A percentile compares a stretch with the other conserved stretches of the same genome.
These are phyloP conservation scores for Hydropsyche tenuis DNA, from an alignment of 1,140 invertebrate species.

Conservation along the genomic window DNA sequence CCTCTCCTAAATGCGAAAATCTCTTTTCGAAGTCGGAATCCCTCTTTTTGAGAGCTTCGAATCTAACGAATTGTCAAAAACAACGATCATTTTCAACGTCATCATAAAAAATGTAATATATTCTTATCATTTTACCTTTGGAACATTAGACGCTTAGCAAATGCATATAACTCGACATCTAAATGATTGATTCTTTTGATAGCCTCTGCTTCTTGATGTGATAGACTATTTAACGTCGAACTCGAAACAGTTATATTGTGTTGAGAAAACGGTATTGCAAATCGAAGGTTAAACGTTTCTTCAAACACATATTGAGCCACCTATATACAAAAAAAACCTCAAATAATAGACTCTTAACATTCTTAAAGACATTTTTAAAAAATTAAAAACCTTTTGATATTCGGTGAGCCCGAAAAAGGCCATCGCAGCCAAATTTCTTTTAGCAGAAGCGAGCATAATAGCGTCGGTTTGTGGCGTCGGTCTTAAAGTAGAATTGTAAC, in stretches of 20 bases:
- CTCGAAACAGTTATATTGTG: conserved; percentile 88
- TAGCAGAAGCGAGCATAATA: conserved; percentile 91
- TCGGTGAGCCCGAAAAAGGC: conserved; percentile 98
- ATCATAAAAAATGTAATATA: conserved; percentile 7
- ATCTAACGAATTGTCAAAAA: conserved; percentile 63
- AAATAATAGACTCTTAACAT: conserved; percentile 26
- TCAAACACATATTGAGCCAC: conserved; percentile 97
- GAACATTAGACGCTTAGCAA: conserved; percentile 88
- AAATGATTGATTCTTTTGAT: conserved; percentile 85
- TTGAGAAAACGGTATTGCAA: conserved; percentile 86
- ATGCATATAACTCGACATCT: conserved; percentile 93
- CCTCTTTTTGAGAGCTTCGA: conserved; percentile 78
- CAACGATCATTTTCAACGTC: background rate
- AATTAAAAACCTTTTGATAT: conserved; percentile 77
- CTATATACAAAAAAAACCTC: conserved; percentile 56
- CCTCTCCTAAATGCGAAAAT: conserved; percentile 79
- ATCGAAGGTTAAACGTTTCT: conserved; percentile 93
- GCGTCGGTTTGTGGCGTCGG: conserved; percentile 90
- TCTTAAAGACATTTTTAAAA: background rate
- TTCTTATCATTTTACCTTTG: conserved; percentile 61
- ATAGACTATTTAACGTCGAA: conserved; percentile 76
- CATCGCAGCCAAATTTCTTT: conserved; percentile 92
- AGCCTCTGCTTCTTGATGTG: conserved; percentile 72
- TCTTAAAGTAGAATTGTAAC: conserved; percentile 87
- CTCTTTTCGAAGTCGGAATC: conserved; percentile 82